Evolutionary conservation across 1,140 invertebrate genomes (phyloP), one percentile per base, ranked within the genome.

Genomic region (Eurosta solidaginis): DNA sequence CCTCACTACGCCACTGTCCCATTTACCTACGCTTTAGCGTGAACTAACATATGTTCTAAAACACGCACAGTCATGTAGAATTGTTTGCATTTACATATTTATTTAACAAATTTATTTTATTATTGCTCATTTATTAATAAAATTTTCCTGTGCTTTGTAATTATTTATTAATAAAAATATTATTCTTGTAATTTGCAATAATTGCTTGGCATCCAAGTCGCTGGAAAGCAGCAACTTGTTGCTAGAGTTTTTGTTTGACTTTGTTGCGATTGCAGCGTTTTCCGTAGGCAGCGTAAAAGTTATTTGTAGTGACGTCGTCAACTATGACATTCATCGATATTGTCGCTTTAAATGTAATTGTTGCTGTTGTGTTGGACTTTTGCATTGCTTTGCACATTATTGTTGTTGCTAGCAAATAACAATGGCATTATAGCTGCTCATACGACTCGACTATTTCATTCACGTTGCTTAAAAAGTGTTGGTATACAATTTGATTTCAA

Each of bases 21-120:
- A 12, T 29, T 40, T 36, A 2, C 29, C 27, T 1, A 52, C 47
- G 22, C n/a, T 36, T 44, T 42, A 54, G 63, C 52, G 68, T 78
- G 47, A 78, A 54, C 74, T 78, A 44, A 78, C 77, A 78, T 74
- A 74, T 78, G 77, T 78, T 74, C 42, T 14, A 10, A 14, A 68
- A 68, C 59, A 68, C 59, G 59, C 59, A 68, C 59, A 68, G 40
- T 68, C 59, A 68, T 68, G 59, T 68, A 68, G 27, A 36, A 68
- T 40, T 42, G 40, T 27, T 68, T 68, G 33, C 22, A 68, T n/a
- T 20, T 36, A 40, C 59, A 40, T 40, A 20, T 68, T 20, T 40
- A 68, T 68, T 40, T 40, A 20, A 33, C 20, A 36, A 40, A n/a
- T 40, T 68, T 78, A 52, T 22, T 76, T 54, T 63, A 59, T 77